Conservation (phyloP, 2,888 invertebrate genomes). For the Tetanocera ferruginea region DNA sequence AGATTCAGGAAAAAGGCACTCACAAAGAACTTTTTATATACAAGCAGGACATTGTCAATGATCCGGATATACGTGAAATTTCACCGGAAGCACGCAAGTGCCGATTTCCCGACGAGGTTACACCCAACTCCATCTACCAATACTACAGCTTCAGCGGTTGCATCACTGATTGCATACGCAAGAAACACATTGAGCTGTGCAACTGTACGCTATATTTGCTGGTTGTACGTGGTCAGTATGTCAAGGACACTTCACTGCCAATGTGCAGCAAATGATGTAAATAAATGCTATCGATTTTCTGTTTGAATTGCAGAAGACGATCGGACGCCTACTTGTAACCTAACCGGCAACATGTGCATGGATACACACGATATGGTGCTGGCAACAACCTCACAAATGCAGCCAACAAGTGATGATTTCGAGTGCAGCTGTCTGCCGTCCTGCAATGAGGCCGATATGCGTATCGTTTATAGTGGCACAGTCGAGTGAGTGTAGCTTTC, state of each 20-base stretch:
- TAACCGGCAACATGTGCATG: slow-evolving; percentile 30
- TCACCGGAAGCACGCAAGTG: slow-evolving; percentile 76
- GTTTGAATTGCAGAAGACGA: not conserved
- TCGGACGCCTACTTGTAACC: not conserved
- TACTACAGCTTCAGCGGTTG: slow-evolving; percentile 82
- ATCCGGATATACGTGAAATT: slow-evolving; percentile 74
- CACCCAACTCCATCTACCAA: slow-evolving; percentile 73
- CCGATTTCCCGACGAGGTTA: slow-evolving; percentile 76
- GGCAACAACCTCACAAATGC: slow-evolving; percentile 33
- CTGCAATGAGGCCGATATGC: slow-evolving; percentile 72
- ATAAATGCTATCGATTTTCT: not conserved
- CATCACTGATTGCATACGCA: slow-evolving; percentile 77
- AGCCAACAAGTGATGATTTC: slow-evolving; percentile 68
- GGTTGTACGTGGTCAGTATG: slow-evolving; percentile 73
- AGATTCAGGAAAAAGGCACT: not conserved
- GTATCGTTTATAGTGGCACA: slow-evolving; percentile 15
- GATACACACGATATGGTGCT: slow-evolving; percentile 20
- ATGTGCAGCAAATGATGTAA: not conserved
- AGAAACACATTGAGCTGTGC: slow-evolving; percentile 74
- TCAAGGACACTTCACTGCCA: not conserved
- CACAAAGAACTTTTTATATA: slow-evolving; percentile 64
- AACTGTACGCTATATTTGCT: slow-evolving; percentile 78
- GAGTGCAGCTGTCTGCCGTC: slow-evolving; percentile 78
- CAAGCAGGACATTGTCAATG: slow-evolving; percentile 76
- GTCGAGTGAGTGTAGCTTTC: not conserved